A percentile compares a stretch with the other conserved stretches of the same genome.
Evolutionary conservation across 2,888 invertebrate species (phyloP).

Genomic region (Taphrorychus bicolor): DNA sequence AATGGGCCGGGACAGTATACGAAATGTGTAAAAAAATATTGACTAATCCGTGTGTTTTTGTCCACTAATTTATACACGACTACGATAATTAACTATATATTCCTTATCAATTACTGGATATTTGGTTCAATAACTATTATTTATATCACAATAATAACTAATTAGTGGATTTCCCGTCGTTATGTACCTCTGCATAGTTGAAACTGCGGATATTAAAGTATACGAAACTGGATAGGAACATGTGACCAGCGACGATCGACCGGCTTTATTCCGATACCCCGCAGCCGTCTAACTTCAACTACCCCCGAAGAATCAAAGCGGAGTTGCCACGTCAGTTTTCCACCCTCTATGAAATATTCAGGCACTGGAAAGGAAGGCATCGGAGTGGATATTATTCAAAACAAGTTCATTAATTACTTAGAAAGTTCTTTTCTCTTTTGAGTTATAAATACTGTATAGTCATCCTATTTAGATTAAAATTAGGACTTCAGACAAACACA

Average conservation of each 20-base stretch:
- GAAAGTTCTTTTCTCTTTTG: no score
- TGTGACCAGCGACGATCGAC: constrained; percentile 19
- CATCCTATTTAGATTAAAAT: no score
- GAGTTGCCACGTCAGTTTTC: not conserved
- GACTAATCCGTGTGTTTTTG: not conserved
- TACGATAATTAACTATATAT: not conserved
- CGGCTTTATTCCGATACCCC: constrained; percentile 10
- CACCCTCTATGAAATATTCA: not conserved
- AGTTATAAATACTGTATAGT: no score
- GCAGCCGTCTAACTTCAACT: constrained; percentile 2
- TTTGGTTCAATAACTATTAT: not conserved
- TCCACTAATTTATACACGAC: not conserved
- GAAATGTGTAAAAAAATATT: not conserved
- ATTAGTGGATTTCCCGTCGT: not conserved
- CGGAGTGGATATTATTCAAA: no score
- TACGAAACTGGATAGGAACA: not conserved
- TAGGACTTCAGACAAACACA: no score
- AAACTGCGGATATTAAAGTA: not conserved
- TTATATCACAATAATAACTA: not conserved
- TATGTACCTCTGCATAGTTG: not conserved
- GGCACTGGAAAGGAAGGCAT: no score
- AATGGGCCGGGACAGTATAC: not conserved
- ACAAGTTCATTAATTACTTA: no score
- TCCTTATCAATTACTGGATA: not conserved
- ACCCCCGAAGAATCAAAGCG: constrained; percentile 1